These are phyloP conservation scores for Philereme transversata DNA, from an alignment of 2,888 invertebrate species.

Conservation along the genomic window DNA sequence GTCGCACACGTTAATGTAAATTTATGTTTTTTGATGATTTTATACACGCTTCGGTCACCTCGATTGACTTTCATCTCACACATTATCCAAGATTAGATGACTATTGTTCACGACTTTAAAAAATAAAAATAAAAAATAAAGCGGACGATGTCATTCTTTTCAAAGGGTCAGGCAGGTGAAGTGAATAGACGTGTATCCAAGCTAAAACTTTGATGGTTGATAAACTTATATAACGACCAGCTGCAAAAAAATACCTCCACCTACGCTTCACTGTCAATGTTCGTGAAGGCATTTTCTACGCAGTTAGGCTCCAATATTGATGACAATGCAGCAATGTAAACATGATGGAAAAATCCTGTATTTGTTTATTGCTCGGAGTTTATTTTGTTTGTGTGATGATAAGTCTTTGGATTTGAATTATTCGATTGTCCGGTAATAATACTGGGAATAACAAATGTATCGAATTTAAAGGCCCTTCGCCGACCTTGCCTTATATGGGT, in stretches of 20 bases:
- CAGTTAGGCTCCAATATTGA: not conserved
- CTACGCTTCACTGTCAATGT: constrained; percentile 23
- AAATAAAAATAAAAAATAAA: constrained; percentile 7
- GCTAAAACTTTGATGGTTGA: constrained; percentile 8
- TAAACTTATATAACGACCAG: constrained; percentile 18
- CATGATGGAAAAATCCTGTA: not conserved
- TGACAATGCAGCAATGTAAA: constrained; percentile 2
- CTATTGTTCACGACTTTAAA: constrained; percentile 1
- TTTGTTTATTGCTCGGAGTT: not conserved
- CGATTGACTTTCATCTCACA: constrained; percentile 20
- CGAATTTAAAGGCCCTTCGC: constrained; percentile 52
- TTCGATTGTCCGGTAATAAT: constrained; percentile 8
- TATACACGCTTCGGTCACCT: constrained; percentile 22
- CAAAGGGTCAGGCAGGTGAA: not conserved
- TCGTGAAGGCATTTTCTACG: constrained; percentile 9
- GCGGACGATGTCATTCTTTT: not conserved
- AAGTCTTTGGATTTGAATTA: not conserved
- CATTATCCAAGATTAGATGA: constrained; percentile 2
- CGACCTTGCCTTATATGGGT: constrained; percentile 73
- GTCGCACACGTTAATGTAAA: not conserved
- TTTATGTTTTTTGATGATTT: constrained; percentile 1
- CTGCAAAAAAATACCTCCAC: constrained; percentile 22
- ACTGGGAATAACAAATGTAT: constrained; percentile 40
- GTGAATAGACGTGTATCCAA: not conserved
- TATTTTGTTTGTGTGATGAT: not conserved